Percentiles rank a stretch among this genome's conserved stretches.
Conservation (phyloP, 2,888 invertebrate genomes). For the Lypha dubia region DNA sequence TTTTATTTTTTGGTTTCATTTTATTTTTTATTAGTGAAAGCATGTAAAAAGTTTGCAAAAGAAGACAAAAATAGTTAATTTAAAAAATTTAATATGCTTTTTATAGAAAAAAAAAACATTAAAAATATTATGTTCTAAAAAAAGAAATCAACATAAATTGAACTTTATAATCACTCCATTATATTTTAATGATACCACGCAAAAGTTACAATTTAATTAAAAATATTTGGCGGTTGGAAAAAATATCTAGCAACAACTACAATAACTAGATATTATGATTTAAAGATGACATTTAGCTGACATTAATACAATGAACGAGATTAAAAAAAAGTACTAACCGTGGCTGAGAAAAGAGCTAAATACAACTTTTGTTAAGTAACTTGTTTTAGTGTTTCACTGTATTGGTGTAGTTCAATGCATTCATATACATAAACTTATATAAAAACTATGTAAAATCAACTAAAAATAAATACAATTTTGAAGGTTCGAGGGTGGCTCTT, state of each 20-base stretch:
- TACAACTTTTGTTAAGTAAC: constrained; percentile 41
- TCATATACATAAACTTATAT: not conserved
- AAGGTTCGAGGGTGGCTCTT: not conserved
- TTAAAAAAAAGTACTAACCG: constrained; percentile 33
- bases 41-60: constrained; percentile 68
- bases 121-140: too few species aligned
- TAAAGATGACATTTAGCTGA: constrained; percentile 72
- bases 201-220: constrained; percentile 71
- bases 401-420: constrained; percentile 15
- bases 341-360: constrained; percentile 6
- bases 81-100: constrained; percentile 33
- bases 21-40: constrained; percentile 68
- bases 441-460: not conserved
- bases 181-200: constrained; percentile 63
- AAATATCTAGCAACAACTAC: not conserved
- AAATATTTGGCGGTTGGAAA: constrained; percentile 21
- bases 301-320: constrained; percentile 63
- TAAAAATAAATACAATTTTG: constrained; percentile 18
- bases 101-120: constrained; percentile 7
- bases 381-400: constrained; percentile 28
- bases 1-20: constrained; percentile 35
- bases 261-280: constrained; percentile 37
- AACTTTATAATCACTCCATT: constrained; percentile 57
- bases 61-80: constrained; percentile 58
- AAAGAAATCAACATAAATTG: constrained; percentile 42